Percentiles rank a stretch among this genome's conserved stretches.
Evolutionary conservation across 2,888 invertebrate species (phyloP).

Genomic region (Lochmaea crataegi): DNA sequence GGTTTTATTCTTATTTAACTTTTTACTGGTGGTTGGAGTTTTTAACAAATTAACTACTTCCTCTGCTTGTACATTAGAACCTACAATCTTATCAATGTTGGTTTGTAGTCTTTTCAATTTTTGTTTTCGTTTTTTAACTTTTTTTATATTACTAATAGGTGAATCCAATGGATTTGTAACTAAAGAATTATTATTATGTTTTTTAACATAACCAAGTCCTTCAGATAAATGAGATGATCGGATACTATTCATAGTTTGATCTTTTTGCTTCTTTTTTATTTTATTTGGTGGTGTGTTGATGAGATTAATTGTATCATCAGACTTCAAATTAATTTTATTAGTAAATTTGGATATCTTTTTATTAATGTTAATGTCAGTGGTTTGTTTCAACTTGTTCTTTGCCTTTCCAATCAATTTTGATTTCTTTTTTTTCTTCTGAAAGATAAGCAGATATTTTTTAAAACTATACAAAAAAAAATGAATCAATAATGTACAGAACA

Average conservation of each 20-base stretch:
- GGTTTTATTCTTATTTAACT: neutral
- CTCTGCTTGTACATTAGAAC: neutral
- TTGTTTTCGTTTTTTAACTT: slow-evolving; percentile 18
- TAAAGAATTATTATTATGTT: slow-evolving; percentile 34
- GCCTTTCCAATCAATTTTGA: slow-evolving; percentile 25
- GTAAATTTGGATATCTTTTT: slow-evolving; percentile 34
- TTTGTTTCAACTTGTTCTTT: slow-evolving; percentile 15
- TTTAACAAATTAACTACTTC: slow-evolving; percentile 9
- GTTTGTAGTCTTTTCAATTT: slow-evolving; percentile 10
- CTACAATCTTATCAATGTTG: neutral
- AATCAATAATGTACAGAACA: neutral
- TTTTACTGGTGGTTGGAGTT: neutral
- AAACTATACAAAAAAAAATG: slow-evolving; percentile 9
- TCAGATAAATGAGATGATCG: neutral
- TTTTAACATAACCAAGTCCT: slow-evolving; percentile 41
- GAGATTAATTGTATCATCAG: slow-evolving; percentile 9
- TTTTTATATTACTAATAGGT: slow-evolving; percentile 7
- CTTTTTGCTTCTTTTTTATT: slow-evolving; percentile 43
- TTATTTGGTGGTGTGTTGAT: slow-evolving; percentile 12
- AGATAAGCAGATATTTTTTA: slow-evolving; percentile 23
- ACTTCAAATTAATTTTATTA: slow-evolving; percentile 20
- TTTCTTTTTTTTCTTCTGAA: slow-evolving; percentile 37
- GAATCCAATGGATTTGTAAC: neutral
- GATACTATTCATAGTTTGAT: slow-evolving; percentile 42
- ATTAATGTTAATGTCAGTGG: slow-evolving; percentile 35